Conservation (phyloP, 2,888 invertebrate genomes). For the Phasia obesa region DNA sequence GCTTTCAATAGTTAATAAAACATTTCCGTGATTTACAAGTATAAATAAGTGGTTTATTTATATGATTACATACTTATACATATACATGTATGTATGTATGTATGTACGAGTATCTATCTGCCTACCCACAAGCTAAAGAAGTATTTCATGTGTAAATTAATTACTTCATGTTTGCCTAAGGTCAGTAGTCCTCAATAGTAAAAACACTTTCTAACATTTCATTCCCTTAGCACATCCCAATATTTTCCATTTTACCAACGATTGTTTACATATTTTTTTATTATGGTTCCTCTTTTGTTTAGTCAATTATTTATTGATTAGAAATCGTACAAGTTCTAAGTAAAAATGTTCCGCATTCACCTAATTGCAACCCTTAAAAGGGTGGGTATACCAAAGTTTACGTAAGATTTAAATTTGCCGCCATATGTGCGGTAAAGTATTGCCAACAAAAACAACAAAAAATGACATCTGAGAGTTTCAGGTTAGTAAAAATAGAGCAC, state of each 20-base stretch:
- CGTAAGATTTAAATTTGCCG: background rate
- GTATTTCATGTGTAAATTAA: conserved; percentile 4
- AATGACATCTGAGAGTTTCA: no score
- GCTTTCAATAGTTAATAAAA: background rate
- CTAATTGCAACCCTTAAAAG: conserved; percentile 11
- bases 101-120: no score
- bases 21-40: conserved; percentile 14
- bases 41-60: background rate
- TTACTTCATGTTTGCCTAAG: conserved; percentile 22
- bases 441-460: no score
- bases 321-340: conserved; percentile 56
- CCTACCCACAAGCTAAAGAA: background rate
- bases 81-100: no score
- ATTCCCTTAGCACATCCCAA: background rate
- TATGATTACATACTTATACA: background rate
- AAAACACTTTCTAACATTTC: conserved; percentile 20
- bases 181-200: conserved; percentile 22
- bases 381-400: no score
- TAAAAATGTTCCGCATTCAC: conserved; percentile 14
- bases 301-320: conserved; percentile 30
- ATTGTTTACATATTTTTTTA: background rate
- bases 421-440: no score
- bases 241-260: conserved; percentile 13
- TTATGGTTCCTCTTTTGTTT: background rate
- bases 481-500: no score